phyloP scores from a whole-genome alignment of 2,113 vertebrate genomes.

The Saccopteryx leptura region DNA sequence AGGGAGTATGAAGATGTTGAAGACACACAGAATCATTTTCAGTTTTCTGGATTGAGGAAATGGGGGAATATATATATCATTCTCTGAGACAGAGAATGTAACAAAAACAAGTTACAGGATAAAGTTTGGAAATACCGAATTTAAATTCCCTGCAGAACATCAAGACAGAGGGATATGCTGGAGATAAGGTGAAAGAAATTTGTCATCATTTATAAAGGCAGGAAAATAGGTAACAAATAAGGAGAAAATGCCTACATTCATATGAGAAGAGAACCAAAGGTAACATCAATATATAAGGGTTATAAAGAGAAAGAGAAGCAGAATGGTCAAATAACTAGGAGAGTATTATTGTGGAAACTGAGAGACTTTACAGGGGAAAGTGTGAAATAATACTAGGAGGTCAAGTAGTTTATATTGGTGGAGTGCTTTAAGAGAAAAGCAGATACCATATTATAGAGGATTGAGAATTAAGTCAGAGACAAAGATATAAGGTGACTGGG shows the following conservation, averaged over 20 bases:
- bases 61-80: background rate
- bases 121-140: background rate
- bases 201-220: background rate
- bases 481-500: background rate
- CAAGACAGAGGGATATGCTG: background rate
- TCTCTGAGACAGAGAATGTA: constrained; percentile 19
- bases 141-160: background rate
- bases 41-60: background rate
- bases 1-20: background rate
- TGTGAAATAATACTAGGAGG: background rate
- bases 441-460: background rate
- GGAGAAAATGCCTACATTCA: background rate
- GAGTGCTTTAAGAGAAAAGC: constrained; percentile 22
- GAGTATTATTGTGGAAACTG: background rate
- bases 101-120: background rate
- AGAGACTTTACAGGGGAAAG: background rate
- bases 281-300: background rate
- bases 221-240: background rate
- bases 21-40: background rate
- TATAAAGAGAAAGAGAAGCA: background rate
- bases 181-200: background rate
- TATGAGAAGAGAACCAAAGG: constrained; percentile 14
- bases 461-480: constrained; percentile 30
- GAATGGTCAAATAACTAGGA: background rate
- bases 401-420: background rate